A percentile compares a stretch with the other conserved stretches of the same genome.
Conservation (phyloP, 1,140 invertebrate species). For the Sweltsa coloradensis region DNA sequence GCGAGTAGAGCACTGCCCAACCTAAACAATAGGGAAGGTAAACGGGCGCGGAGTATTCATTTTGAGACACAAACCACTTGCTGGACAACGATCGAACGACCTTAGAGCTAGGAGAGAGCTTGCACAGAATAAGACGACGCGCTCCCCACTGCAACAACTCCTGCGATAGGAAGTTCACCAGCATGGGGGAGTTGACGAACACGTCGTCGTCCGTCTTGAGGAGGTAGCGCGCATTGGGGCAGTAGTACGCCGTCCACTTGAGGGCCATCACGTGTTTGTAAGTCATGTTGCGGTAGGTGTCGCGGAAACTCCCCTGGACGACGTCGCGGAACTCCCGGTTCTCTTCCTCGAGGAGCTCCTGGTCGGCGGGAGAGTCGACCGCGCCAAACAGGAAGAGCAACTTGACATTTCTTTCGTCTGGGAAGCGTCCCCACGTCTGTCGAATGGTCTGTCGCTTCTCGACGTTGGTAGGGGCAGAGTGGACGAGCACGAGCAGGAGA, state of each 20-base stretch:
- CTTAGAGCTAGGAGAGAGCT: conserved; percentile 28
- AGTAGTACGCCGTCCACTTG: conserved; percentile 64
- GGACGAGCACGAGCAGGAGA: conserved; percentile 47
- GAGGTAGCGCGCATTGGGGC: conserved; percentile 49
- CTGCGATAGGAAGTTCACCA: conserved; percentile 45
- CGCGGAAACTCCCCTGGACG: conserved; percentile 64
- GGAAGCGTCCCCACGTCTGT: conserved; percentile 48
- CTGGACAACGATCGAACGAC: conserved; percentile 43
- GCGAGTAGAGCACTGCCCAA: conserved; percentile 59
- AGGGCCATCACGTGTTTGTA: conserved; percentile 77
- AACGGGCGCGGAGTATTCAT: conserved; percentile 45
- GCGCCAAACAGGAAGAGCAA: conserved; percentile 58
- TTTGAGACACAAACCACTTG: conserved; percentile 63
- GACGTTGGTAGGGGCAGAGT: conserved; percentile 50
- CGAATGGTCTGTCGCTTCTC: conserved; percentile 46
- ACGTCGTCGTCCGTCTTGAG: conserved; percentile 72
- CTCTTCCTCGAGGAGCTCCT: conserved; percentile 43
- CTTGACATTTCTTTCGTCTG: conserved; percentile 27
- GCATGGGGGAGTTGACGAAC: conserved; percentile 53
- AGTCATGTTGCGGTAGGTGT: conserved; percentile 73
- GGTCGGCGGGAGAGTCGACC: conserved; percentile 28
- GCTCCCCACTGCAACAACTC: conserved; percentile 42
- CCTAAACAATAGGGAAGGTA: conserved; percentile 67
- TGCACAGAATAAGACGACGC: conserved; percentile 43
- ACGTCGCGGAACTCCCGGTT: conserved; percentile 49